Conservation (phyloP, 2,113 vertebrate species). For the Urocynchramus pylzowi region DNA sequence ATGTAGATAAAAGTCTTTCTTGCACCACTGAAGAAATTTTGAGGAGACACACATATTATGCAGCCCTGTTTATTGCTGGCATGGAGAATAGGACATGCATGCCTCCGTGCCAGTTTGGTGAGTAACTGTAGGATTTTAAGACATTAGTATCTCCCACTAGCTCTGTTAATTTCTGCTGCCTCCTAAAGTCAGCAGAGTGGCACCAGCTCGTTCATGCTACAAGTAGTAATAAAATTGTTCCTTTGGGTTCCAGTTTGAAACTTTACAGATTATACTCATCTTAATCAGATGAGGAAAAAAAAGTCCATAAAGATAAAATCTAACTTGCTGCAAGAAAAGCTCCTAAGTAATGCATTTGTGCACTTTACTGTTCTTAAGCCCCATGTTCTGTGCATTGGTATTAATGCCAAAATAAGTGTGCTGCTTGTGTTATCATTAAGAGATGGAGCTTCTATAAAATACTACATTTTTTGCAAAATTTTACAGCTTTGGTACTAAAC, state of each 20-base stretch:
- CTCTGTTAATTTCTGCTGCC: not conserved
- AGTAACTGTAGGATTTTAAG: not conserved
- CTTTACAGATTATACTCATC: not conserved
- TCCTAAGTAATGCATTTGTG: not conserved
- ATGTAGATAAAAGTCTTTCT: not conserved
- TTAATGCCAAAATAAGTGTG: not conserved
- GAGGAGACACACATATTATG: not conserved
- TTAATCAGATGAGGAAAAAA: not conserved
- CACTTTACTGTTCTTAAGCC: not conserved
- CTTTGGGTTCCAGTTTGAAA: not conserved
- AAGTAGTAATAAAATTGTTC: not conserved
- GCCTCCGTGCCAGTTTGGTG: rapidly evolving
- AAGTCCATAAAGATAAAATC: not conserved
- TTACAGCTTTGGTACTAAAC: not conserved
- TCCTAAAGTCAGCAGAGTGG: not conserved
- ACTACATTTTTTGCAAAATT: not conserved
- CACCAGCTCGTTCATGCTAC: not conserved
- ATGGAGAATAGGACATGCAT: not conserved
- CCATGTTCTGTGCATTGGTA: not conserved
- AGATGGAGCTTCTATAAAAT: not conserved
- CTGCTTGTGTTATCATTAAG: not conserved
- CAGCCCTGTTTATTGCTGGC: not conserved
- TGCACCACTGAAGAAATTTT: not conserved
- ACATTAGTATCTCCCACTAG: not conserved
- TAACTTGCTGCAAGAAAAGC: not conserved